Conservation (phyloP, 92 coral and sea anemone species). For the Porites evermanni region DNA sequence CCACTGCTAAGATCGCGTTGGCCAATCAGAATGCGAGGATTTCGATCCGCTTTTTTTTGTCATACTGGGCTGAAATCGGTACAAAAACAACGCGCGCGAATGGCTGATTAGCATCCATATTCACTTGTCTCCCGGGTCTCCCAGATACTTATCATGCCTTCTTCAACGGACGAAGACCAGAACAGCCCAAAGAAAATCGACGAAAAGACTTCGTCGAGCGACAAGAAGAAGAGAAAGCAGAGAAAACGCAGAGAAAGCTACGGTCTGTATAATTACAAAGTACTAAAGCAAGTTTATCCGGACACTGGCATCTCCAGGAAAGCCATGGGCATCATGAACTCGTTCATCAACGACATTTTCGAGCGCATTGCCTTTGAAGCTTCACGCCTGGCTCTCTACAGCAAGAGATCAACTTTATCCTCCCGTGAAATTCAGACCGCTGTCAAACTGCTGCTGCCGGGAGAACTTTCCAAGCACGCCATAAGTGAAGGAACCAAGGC, state of each 20-base stretch:
- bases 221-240: conserved; percentile 29
- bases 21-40: neutral
- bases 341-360: conserved; percentile 82
- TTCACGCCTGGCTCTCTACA: conserved; percentile 78
- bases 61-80: neutral
- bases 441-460: conserved; percentile 65
- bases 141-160: too few relatives aligned
- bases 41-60: neutral
- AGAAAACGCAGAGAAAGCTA: conserved; percentile 5
- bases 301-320: conserved; percentile 69
- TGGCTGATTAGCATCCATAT: neutral
- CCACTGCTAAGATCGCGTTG: neutral
- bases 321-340: conserved; percentile 70
- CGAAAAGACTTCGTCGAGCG: conserved; percentile 24
- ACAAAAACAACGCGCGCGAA: conserved; percentile 1
- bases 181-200: conserved; percentile 42
- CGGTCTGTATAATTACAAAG: conserved; percentile 46
- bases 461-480: conserved; percentile 93
- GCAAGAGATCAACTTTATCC: conserved; percentile 42
- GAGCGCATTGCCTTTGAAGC: conserved; percentile 75
- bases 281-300: conserved; percentile 67
- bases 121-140: too few relatives aligned
- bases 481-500: conserved; percentile 92
- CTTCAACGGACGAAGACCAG: conserved; percentile 4
- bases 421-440: conserved; percentile 33